Base-by-base conservation (phyloP, 1,140 invertebrate genomes). In the Musca domestica region DNA sequence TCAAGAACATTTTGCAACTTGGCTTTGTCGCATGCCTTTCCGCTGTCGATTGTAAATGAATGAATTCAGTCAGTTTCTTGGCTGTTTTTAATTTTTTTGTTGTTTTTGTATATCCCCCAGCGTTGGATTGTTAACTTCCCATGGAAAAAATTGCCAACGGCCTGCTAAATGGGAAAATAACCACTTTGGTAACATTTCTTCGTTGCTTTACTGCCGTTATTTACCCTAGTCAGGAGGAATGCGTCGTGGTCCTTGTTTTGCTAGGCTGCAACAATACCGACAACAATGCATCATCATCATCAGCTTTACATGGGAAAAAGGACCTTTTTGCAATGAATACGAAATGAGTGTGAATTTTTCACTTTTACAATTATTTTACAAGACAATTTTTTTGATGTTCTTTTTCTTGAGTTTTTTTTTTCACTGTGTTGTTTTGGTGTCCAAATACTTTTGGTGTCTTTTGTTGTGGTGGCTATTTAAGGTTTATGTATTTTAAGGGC, bases 281-380 rank as follows among this genome's bases (percentile, higher is more conserved):
- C 19, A 34, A 61, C 56, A 61, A 61, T 61, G 56, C 56, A 61
- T 25, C 52, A 58, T 7, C 22, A 54, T 27, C 2, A 30, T n/a
- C 54, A 17, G 27, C 54, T 27, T 41, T 41, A 30, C 27, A 4
- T 41, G 4, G 10, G 34, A 41, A 5, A 41, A 41, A 27, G 14
- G n/a, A 15, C 25, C 7, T 20, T 61, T 20, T 61, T 61, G 5
- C 17, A 61, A 41, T 61, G 56, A 61, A 61, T 61, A 61, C 5
- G 65, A 27, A 22, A 72, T 68, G 75, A 79, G 77, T 79, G 77
- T 74, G 77, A 79, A 79, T 79, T 79, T 74, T 79, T 79, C 77
- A 79, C 77, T 79, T 79, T 69, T 30, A 25, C 23, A 27, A 22
- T 58, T 58, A 41, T 41, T 41, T 41, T 41, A 41, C 34, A 41